Conservation (phyloP, 1,140 invertebrate genomes). For the Tribolium madens region DNA sequence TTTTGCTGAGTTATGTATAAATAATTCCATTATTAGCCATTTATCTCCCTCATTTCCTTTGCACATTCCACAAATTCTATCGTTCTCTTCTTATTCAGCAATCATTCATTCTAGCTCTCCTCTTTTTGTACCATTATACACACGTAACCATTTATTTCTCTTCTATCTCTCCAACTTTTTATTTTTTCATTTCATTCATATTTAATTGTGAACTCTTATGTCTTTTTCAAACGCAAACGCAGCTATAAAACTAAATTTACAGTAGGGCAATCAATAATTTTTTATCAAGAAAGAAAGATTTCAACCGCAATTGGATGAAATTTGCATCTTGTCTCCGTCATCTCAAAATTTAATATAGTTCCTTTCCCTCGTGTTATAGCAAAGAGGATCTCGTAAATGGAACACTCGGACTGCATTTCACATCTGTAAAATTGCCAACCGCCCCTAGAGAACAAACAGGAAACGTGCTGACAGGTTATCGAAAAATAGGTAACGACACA, state of each 20-base stretch:
- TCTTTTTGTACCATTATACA: neutral
- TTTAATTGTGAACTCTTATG: neutral
- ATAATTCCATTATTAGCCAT: neutral
- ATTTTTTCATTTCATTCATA: neutral
- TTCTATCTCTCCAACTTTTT: neutral
- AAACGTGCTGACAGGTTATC: constrained; percentile 33
- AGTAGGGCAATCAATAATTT: neutral
- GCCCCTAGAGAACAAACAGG: constrained; percentile 18
- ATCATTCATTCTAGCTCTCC: neutral
- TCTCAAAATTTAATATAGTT: constrained; percentile 22
- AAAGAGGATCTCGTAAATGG: constrained; percentile 8
- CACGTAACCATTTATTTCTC: neutral
- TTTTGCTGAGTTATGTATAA: neutral
- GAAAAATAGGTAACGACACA: constrained; percentile 22
- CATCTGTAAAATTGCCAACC: constrained; percentile 12
- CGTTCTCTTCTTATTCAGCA: neutral
- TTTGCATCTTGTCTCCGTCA: constrained; percentile 9
- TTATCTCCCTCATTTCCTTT: neutral
- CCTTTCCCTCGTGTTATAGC: constrained; percentile 12
- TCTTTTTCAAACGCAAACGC: neutral
- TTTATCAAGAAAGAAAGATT: neutral
- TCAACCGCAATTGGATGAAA: constrained; percentile 1
- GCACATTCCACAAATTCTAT: neutral
- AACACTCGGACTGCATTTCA: constrained; percentile 26
- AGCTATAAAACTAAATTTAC: neutral